Base-by-base conservation (phyloP, 2,888 invertebrate species). In the Oscheius sp. region DNA sequence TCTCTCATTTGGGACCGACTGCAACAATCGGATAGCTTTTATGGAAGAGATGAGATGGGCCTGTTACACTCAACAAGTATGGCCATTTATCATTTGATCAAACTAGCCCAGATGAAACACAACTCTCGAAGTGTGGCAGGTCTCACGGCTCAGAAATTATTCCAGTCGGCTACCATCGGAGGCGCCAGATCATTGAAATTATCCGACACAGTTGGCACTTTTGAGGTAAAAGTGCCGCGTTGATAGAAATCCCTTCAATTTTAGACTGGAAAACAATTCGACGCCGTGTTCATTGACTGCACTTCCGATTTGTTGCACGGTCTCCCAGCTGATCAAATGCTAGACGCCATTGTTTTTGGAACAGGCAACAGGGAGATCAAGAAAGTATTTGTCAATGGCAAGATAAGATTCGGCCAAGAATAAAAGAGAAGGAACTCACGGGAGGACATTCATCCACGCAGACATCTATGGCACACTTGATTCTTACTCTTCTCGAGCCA, bases 41-140 rank as follows among this genome's bases (percentile, higher is more conserved):
- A 43, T 86, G 18, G 88, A 87, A 63, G 88, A 87, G 59, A 83
- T 88, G 85, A 73, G 88, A 71, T 87, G 86, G 87, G 80, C 86
- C 23, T 82, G 84, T 23, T 87, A 84, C 68, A 78, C 84, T 12
- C 88, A 87, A 72, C 87, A 87, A 77, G 86, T 87, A 29, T 55
- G n/a, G 7, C 1, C 7, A 52, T 23, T 13, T 21, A 41, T 23
- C 12, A 0, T 2, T 56, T 13, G 12, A 70, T 41, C 21, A 23
- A n/a, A 16, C 0, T 49, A 16, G 29, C 77, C 55, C 59, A 86
- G 86, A 85, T 83, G 79, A 78, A 79, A 41, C 77, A 81, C 59
- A 87, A 87, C 75, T 81, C 81, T 1, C 75, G 87, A 55, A 84
- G 84, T 69, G 78, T 82, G 16, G 84, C 82, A 25, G 74, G 77